A percentile compares a stretch with the other conserved stretches of the same genome.
Evolutionary conservation across 2,113 vertebrate genomes (phyloP).

Genomic region (Asarcornis scutulata): DNA sequence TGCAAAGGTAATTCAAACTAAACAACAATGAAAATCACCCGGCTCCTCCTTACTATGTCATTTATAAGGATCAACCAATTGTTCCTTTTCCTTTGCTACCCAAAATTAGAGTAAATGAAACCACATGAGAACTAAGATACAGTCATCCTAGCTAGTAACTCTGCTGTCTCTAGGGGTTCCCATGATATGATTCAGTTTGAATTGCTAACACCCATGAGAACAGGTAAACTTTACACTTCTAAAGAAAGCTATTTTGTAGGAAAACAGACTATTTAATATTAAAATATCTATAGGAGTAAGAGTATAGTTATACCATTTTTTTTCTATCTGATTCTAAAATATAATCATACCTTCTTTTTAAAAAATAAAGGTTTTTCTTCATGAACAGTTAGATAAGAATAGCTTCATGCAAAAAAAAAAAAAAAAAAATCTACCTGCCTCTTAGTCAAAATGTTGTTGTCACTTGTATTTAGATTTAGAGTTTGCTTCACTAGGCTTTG

Average conservation of each 20-base stretch:
- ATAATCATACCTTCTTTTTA: not conserved
- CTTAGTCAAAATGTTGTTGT: not conserved
- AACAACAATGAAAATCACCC: not conserved
- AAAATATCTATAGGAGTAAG: fast-evolving
- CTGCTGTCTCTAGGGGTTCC: not conserved
- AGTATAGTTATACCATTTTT: not conserved
- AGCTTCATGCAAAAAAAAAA: not conserved
- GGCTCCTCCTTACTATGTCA: not conserved
- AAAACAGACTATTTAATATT: not conserved
- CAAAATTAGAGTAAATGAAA: not conserved
- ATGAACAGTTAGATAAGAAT: not conserved
- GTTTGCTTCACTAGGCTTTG: not conserved
- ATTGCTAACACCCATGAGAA: not conserved
- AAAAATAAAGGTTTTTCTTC: not conserved
- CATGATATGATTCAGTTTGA: not conserved
- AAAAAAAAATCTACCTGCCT: fast-evolving
- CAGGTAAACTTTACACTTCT: slow-evolving; percentile 1
- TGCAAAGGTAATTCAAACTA: not conserved
- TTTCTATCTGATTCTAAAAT: not conserved
- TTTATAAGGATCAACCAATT: not conserved
- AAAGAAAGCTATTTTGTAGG: not conserved
- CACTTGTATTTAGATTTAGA: not conserved
- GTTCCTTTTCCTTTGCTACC: not conserved
- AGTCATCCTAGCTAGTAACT: not conserved
- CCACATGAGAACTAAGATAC: not conserved